Percentiles rank a stretch among this genome's conserved stretches.
These are phyloP conservation scores for Matsumyia berberina DNA, from an alignment of 2,888 invertebrate species.

Conservation along the genomic window DNA sequence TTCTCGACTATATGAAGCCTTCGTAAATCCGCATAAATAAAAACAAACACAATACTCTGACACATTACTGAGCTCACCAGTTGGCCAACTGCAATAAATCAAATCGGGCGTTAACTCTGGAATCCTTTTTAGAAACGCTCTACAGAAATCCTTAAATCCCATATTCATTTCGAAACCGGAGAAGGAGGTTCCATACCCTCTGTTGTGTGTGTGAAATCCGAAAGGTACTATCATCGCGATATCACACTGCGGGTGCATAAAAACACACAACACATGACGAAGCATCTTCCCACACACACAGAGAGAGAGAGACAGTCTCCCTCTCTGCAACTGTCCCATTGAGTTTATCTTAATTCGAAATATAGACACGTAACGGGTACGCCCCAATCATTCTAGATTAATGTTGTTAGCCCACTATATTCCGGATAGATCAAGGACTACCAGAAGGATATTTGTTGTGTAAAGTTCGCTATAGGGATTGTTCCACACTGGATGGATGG, in stretches of 20 bases:
- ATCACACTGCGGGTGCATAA: slow-evolving; percentile 42
- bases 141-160: slow-evolving; percentile 55
- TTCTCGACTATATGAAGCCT: slow-evolving; percentile 29
- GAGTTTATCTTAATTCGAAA: slow-evolving; percentile 75
- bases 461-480: slow-evolving; percentile 48
- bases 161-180: slow-evolving; percentile 39
- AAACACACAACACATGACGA: slow-evolving; percentile 33
- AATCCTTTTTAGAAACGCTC: slow-evolving; percentile 57
- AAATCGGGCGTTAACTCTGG: slow-evolving; percentile 58
- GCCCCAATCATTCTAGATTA: slow-evolving; percentile 75
- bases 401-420: slow-evolving; percentile 72
- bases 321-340: slow-evolving; percentile 60
- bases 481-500: slow-evolving; percentile 15
- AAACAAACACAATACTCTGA: slow-evolving; percentile 19
- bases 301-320: too few relatives aligned
- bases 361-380: slow-evolving; percentile 75
- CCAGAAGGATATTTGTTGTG: slow-evolving; percentile 53
- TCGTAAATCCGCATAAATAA: not conserved
- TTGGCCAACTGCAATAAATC: slow-evolving; percentile 66
- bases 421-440: slow-evolving; percentile 71
- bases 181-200: not conserved
- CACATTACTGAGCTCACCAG: slow-evolving; percentile 36
- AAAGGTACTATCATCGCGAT: slow-evolving; percentile 39
- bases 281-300: slow-evolving; percentile 38
- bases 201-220: slow-evolving; percentile 3